phyloP scores from a whole-genome alignment of 2,797 vertebrate species.

The Zenarchopterus dispar region DNA sequence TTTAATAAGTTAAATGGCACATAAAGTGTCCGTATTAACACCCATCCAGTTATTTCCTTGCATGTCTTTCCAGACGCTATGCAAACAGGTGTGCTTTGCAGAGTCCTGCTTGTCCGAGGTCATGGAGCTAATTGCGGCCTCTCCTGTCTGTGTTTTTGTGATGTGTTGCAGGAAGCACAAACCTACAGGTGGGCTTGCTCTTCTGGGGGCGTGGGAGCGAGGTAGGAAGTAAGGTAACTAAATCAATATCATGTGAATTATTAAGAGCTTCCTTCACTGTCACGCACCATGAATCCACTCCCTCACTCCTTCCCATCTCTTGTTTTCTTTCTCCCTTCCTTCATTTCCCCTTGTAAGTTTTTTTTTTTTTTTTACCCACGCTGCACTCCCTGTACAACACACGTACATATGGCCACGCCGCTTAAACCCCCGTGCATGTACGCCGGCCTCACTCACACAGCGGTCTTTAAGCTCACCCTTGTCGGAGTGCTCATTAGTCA shows the following conservation, averaged over 20 bases:
- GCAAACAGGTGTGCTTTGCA: conserved; percentile 29
- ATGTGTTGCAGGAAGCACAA: conserved; percentile 3
- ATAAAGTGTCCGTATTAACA: conserved; percentile 27
- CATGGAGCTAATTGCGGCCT: conserved; percentile 49
- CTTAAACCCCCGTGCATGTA: conserved; percentile 13
- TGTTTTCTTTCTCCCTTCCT: conserved; percentile 74
- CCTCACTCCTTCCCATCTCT: conserved; percentile 18
- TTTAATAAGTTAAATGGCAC: conserved; percentile 9
- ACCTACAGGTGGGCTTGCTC: conserved; percentile 69
- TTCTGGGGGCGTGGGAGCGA: conserved; percentile 59
- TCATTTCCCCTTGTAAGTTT: conserved; percentile 82
- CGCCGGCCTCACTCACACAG: conserved; percentile 34
- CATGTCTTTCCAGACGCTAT: neutral
- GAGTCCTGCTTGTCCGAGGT: conserved; percentile 19
- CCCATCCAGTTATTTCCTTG: neutral
- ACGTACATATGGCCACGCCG: conserved; percentile 13
- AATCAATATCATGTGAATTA: conserved; percentile 93
- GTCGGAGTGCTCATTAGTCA: conserved; percentile 97
- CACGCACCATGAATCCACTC: conserved; percentile 74
- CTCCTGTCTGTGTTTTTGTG: conserved; percentile 24
- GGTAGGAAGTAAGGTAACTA: conserved; percentile 67
- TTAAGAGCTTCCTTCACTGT: conserved; percentile 86
- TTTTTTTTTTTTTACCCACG: neutral
- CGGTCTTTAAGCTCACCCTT: conserved; percentile 89
- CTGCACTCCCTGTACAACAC: conserved; percentile 2